Base-by-base conservation (phyloP, 2,797 vertebrate species). In the Acanthornis magna region DNA sequence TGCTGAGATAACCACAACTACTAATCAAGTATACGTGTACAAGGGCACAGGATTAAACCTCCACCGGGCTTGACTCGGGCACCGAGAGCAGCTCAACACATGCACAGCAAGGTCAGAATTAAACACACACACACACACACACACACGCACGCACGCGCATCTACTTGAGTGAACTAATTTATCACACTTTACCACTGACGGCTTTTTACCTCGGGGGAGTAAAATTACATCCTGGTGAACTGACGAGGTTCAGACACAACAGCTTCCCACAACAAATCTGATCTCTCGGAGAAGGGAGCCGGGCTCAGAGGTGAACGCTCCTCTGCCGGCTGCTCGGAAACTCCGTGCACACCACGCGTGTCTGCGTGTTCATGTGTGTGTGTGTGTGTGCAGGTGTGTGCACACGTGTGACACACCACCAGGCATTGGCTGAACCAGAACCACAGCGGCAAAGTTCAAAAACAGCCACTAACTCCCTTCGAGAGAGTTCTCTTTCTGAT, bases 1-100 rank as follows among this genome's bases (percentile, higher is more conserved):
- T 98, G 98, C 98, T 97, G 98, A 98, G 98, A 99, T 98, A 99
- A 98, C 98, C 98, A 98, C 98, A 98, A 98, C 98, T 98, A 98
- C 98, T 99, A 99, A 99, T 99, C 98, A 99, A 98, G 98, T 97
- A 98, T 98, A 98, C 98, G 97, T 98, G 98, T 98, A 98, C 98
- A 98, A 98, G 98, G 98, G 98, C 98, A 98, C 97, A 97, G 98
- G 98, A 99, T 99, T 99, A 99, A 98, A 98, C 98, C 98, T 98
- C 98, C 96, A 98, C 98, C 97, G 97, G 98, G 98, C 98, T 98
- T 97, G 98, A 98, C 98, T 98, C 98, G 93, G 97, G 97, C 98
- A 97, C 97, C 43, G 97, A 98, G 89, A 98, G 98, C 97, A 98
- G 98, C 98, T 97, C 97, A 98, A 97, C 97, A 98, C 93, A 96